Evolutionary conservation across 2,888 invertebrate species (phyloP).

Genomic region (Archips crataeganus): DNA sequence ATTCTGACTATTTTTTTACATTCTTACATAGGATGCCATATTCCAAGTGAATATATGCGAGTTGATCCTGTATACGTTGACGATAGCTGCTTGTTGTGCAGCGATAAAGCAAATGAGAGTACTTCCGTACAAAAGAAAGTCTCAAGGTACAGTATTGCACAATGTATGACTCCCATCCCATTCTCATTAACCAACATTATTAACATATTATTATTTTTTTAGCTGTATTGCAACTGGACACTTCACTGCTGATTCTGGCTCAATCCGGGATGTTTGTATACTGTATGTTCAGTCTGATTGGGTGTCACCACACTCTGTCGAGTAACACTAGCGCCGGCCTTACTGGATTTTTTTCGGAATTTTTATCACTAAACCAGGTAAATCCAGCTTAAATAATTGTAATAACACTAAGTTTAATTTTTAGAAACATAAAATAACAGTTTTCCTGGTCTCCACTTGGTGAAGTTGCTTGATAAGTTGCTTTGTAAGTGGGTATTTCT

Average conservation of each 20-base stretch:
- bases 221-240: conserved; percentile 88
- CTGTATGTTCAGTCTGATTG: conserved; percentile 94
- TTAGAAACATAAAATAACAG: too few relatives aligned
- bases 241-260: conserved; percentile 93
- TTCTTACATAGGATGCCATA: conserved; percentile 84
- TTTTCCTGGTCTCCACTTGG: too few relatives aligned
- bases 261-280: conserved; percentile 96
- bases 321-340: conserved; percentile 84
- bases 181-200: not conserved
- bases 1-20: too few relatives aligned
- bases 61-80: conserved; percentile 89
- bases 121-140: conserved; percentile 88
- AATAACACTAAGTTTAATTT: too few relatives aligned
- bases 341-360: conserved; percentile 89
- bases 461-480: too few relatives aligned
- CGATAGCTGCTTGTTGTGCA: conserved; percentile 86
- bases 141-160: conserved; percentile 76
- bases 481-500: too few relatives aligned
- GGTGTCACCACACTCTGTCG: conserved; percentile 88
- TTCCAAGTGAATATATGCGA: conserved; percentile 92
- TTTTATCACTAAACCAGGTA: conserved; percentile 90
- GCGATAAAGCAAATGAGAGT: conserved; percentile 90
- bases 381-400: too few relatives aligned
- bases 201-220: conserved; percentile 41
- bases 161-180: not conserved